Base-by-base conservation (phyloP, 2,888 invertebrate genomes). In the Drosophila diplacantha region DNA sequence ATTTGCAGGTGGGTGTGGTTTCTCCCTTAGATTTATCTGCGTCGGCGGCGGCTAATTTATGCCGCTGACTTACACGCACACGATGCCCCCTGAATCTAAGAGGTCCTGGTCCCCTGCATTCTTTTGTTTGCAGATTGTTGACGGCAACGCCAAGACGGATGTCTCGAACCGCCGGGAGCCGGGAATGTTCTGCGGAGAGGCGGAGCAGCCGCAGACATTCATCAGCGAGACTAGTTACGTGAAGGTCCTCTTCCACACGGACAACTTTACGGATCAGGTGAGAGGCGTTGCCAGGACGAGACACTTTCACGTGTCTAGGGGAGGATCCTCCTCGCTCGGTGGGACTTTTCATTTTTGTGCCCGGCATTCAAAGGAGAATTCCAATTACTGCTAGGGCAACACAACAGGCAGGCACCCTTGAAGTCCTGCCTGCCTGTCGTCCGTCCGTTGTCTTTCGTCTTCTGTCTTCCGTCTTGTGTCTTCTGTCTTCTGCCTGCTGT, bases 161-260 rank as follows among this genome's bases (percentile, higher is more conserved):
- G 93, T 96, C 34, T 95, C 94, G 63, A 96, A 96, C 88, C 91
- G 96, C 34, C 94, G 95, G 81, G 95, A 95, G 79, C 95, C 95
- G 0, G 96, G 96, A 4, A 92, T 95, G 83, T 97, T 96, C 89
- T 97, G 97, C 85, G 97, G 96, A 0, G 96, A 97, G 88, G 96
- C 95, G 50, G 96, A 97, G 85, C 96, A 96, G 83, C 95, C 96
- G 1, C 96, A 96, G 89, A 96, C 96, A 29, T 96, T 96, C 90
- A 96, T 96, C 88, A 96, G 96, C 53, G 96, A 97, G 89, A 97
- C 96, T 55, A 95, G 95, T 87, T 95, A 96, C 89, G 96, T 97
- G 60, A 95, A 95, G 88, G 93, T 97, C 69, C 91, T 96, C 72
- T 96, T 96, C 89, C 95, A 96, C 87, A 94, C 95, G 38, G 96